Evolutionary conservation across 2,113 vertebrate species (phyloP).

Genomic region (Sus scrofa): DNA sequence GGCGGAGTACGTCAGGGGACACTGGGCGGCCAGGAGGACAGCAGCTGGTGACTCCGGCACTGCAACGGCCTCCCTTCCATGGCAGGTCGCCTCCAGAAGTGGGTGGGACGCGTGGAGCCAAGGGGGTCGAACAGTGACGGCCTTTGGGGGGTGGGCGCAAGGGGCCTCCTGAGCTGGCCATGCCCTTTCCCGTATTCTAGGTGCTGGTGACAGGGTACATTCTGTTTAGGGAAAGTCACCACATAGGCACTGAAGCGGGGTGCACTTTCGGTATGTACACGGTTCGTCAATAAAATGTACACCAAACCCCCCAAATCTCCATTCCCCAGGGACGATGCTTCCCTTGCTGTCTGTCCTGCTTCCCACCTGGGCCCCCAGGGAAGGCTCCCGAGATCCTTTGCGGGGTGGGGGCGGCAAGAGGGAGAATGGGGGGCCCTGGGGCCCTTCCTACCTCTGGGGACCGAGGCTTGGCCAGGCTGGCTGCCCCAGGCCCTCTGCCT

Average conservation of each 20-base stretch:
- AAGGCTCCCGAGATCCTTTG: neutral
- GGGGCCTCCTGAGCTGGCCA: neutral
- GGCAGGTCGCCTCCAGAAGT: neutral
- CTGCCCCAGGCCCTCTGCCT: neutral
- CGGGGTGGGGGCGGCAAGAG: no score
- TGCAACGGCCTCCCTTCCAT: accelerated
- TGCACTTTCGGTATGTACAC: neutral
- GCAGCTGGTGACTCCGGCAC: neutral
- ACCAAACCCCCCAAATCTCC: accelerated
- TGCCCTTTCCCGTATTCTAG: neutral
- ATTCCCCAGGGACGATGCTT: neutral
- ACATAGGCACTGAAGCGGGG: neutral
- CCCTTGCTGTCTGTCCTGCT: neutral
- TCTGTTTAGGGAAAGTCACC: neutral
- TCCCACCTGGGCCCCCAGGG: neutral
- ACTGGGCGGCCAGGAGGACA: accelerated
- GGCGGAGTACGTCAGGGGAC: accelerated
- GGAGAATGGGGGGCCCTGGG: neutral
- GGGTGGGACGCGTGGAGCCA: neutral
- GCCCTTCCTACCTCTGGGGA: neutral
- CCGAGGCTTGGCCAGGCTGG: neutral
- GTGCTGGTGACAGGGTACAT: neutral
- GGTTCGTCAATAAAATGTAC: neutral
- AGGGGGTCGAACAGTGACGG: accelerated
- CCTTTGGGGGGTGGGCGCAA: neutral